phyloP scores from a whole-genome alignment of 2,113 vertebrate genomes.

The Gallinago paraguaiae region DNA sequence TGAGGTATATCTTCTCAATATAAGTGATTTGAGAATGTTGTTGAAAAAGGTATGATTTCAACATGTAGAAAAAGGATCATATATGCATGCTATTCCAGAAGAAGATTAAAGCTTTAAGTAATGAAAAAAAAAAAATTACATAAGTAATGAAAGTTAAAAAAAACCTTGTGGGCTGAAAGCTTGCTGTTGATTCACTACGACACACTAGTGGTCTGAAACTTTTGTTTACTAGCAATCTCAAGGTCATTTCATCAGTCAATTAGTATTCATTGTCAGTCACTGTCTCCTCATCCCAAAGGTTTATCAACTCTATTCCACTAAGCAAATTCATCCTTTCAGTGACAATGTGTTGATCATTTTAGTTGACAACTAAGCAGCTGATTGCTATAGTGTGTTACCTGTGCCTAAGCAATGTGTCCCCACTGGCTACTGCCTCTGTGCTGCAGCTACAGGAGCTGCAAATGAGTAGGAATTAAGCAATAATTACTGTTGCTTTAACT shows the following conservation, averaged over 20 bases:
- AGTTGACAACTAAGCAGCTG: neutral
- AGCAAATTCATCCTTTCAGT: neutral
- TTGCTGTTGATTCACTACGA: neutral
- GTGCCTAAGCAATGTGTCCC: neutral
- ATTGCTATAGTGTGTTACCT: neutral
- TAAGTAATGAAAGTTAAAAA: neutral
- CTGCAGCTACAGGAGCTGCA: neutral
- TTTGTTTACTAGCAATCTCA: neutral
- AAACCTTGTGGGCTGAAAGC: neutral
- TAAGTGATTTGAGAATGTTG: neutral
- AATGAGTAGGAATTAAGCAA: slow-evolving; percentile 1
- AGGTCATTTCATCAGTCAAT: slow-evolving; percentile 4
- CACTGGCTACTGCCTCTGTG: neutral
- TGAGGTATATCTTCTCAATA: neutral
- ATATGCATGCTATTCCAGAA: neutral
- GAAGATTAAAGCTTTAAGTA: neutral
- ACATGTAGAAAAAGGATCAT: neutral
- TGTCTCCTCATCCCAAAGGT: neutral
- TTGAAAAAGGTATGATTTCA: neutral
- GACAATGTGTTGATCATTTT: neutral
- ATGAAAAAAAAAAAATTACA: neutral
- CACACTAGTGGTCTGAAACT: neutral
- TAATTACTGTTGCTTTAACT: slow-evolving; percentile 23
- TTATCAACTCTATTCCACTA: neutral
- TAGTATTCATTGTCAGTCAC: neutral